phyloP scores from a whole-genome alignment of 2,888 invertebrate species.

The Chrysolina americana region DNA sequence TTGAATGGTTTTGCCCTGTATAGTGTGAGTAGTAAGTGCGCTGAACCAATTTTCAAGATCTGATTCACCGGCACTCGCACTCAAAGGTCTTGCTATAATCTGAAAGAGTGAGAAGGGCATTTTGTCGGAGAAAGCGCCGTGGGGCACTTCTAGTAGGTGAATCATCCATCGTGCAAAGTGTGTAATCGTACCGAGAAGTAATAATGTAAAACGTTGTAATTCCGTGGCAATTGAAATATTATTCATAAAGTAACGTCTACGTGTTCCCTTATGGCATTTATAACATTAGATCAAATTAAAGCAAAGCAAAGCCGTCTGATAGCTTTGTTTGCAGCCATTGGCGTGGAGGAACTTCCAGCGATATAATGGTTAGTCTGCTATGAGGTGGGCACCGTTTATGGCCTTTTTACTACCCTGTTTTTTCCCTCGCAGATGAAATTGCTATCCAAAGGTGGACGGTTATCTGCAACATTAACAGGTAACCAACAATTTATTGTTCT shows the following conservation, averaged over 20 bases:
- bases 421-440: too few relatives aligned
- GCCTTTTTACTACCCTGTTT: too few relatives aligned
- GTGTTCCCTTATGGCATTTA: conserved; percentile 18
- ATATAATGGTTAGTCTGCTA: not conserved
- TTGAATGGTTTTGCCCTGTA: not conserved
- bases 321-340: not conserved
- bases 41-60: not conserved
- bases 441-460: too few relatives aligned
- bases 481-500: too few relatives aligned
- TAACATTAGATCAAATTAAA: conserved; percentile 23
- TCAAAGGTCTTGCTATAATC: not conserved
- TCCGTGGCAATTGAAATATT: conserved; percentile 30
- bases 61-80: not conserved
- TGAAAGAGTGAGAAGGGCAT: not conserved
- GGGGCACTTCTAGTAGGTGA: not conserved
- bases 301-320: conserved; percentile 4
- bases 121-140: not conserved
- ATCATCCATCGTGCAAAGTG: not conserved
- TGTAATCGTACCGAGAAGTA: conserved; percentile 17
- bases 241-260: conserved; percentile 29
- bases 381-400: too few relatives aligned
- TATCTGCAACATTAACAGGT: too few relatives aligned
- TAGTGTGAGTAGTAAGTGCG: not conserved
- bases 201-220: conserved; percentile 31
- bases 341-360: conserved; percentile 10